Conservation (phyloP, 2,888 invertebrate genomes). For the Eupithecia subumbrata region DNA sequence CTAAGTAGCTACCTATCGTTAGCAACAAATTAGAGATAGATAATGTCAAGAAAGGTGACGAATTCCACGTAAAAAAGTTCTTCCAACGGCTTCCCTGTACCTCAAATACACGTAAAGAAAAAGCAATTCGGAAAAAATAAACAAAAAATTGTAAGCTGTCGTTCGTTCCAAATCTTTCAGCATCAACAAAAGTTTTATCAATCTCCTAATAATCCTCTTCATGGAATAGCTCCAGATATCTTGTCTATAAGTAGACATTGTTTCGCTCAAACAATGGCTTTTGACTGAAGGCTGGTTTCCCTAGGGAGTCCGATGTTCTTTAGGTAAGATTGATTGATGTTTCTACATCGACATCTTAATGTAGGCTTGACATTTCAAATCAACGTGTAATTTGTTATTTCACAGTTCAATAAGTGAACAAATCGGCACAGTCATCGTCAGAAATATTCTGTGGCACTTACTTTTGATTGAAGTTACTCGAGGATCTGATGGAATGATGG, state of each 20-base stretch:
- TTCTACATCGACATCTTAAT: slow-evolving; percentile 65
- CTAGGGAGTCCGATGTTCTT: slow-evolving; percentile 64
- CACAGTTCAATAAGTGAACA: neutral
- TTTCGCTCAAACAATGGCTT: slow-evolving; percentile 53
- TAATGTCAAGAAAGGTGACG: neutral
- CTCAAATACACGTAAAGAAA: neutral
- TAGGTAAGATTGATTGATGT: slow-evolving; percentile 70
- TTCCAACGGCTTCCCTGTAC: neutral
- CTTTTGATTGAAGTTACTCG: neutral
- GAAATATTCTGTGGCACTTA: neutral
- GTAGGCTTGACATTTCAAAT: slow-evolving; percentile 61
- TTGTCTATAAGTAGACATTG: slow-evolving; percentile 35
- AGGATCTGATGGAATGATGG: neutral
- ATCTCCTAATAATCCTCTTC: slow-evolving; percentile 35
- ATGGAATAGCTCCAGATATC: slow-evolving; percentile 19
- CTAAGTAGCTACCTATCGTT: too few species aligned
- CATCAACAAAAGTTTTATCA: slow-evolving; percentile 30
- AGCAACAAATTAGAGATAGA: neutral
- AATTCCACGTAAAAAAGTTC: neutral
- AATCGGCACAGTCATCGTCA: neutral
- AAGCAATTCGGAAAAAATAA: slow-evolving; percentile 5
- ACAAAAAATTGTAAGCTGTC: slow-evolving; percentile 6
- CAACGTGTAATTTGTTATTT: slow-evolving; percentile 35
- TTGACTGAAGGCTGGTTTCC: slow-evolving; percentile 58
- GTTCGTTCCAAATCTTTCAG: slow-evolving; percentile 14